phyloP scores from a whole-genome alignment of 2,797 vertebrate genomes.

The Enteromius viviparus region DNA sequence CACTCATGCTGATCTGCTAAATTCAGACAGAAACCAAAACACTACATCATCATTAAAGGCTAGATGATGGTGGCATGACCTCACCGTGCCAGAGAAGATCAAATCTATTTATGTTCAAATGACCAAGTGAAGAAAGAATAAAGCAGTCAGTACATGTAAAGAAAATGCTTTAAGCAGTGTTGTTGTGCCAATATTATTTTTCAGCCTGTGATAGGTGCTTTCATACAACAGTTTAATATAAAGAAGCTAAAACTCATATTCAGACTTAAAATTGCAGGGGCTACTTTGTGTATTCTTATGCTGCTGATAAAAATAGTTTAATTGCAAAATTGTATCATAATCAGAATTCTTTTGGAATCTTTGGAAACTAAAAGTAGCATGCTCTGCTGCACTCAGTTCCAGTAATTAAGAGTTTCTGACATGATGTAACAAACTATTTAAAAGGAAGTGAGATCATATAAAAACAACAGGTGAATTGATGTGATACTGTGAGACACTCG shows the following conservation, averaged over 20 bases:
- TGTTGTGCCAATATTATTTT: background rate
- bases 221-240: background rate
- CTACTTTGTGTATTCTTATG: background rate
- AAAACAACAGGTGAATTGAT: background rate
- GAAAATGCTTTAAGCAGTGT: background rate
- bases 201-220: background rate
- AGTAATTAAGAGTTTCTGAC: background rate
- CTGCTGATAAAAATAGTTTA: background rate
- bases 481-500: background rate
- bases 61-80: constrained; percentile 20
- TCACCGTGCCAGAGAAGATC: background rate
- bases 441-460: background rate
- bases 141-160: background rate
- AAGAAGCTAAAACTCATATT: background rate
- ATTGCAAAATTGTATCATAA: background rate
- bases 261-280: background rate
- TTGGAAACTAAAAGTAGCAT: background rate
- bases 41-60: constrained; percentile 15
- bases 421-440: background rate
- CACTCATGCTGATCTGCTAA: constrained; percentile 25
- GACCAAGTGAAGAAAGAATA: background rate
- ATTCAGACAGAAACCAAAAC: constrained; percentile 23
- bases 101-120: constrained; percentile 1
- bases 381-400: background rate
- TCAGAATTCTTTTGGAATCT: background rate